Conservation (phyloP, 2,113 vertebrate species). For the Nyctibius bracteatus region DNA sequence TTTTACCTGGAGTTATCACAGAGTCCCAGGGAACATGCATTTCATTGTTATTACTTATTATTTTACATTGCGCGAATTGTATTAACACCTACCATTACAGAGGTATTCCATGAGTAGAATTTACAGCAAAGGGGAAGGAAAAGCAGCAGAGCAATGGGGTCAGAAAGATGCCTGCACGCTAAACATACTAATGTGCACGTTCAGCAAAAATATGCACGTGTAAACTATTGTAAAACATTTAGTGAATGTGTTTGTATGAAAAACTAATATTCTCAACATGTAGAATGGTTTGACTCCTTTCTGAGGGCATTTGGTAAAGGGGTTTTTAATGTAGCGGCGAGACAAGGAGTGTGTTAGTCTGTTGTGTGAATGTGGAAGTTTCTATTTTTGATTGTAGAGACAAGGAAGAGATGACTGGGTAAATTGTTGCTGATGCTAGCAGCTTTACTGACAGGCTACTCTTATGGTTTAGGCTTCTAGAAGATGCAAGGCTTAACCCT, state of each 20-base stretch:
- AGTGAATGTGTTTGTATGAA: background rate
- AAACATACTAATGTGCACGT: background rate
- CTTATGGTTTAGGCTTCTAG: background rate
- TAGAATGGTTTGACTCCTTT: background rate
- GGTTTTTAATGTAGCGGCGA: background rate
- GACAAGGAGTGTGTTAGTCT: fast-evolving
- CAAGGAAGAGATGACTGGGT: background rate
- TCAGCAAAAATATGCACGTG: background rate
- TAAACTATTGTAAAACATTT: background rate
- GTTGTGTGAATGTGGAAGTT: background rate
- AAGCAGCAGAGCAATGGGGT: background rate
- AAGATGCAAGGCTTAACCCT: background rate
- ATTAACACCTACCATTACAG: background rate
- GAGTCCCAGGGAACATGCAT: constrained; percentile 22
- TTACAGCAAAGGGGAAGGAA: background rate
- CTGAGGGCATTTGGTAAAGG: background rate
- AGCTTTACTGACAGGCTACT: background rate
- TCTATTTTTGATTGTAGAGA: fast-evolving
- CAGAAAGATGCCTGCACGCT: background rate
- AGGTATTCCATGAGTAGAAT: background rate
- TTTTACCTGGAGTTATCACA: constrained; percentile 43
- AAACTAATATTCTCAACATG: background rate
- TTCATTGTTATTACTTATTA: constrained; percentile 46
- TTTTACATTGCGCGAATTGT: background rate
- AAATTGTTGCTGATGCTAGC: background rate